These are phyloP conservation scores for Zaprionus lachaisei DNA, from an alignment of 1,140 invertebrate species.

Conservation along the genomic window DNA sequence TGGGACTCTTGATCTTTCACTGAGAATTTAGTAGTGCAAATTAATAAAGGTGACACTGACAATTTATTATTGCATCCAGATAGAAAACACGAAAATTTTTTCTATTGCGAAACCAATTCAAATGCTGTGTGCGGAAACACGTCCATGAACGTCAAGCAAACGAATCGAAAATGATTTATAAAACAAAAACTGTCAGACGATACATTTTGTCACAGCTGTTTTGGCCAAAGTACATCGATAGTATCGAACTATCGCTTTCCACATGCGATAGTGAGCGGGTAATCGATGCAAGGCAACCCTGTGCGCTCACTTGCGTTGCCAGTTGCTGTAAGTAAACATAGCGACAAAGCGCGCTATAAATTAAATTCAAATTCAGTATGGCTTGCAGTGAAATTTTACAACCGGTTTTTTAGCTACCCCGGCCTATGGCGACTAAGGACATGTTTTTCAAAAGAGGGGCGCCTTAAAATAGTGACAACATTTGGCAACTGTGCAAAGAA, in stretches of 20 bases:
- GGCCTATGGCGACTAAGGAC: too few relatives aligned
- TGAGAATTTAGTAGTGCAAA: conserved; percentile 73
- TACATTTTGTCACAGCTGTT: conserved; percentile 39
- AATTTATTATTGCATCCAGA: conserved; percentile 73
- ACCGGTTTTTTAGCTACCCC: too few relatives aligned
- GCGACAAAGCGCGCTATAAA: background rate
- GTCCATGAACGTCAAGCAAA: conserved; percentile 74
- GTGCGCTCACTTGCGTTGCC: background rate
- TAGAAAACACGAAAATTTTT: conserved; percentile 76
- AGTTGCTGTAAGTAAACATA: background rate
- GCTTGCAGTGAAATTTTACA: too few relatives aligned
- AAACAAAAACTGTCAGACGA: conserved; percentile 59
- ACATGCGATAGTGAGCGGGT: background rate
- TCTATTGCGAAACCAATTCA: conserved; percentile 74
- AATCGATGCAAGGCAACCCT: background rate
- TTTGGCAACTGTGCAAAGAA: too few relatives aligned
- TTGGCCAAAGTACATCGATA: conserved; percentile 21
- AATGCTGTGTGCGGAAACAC: conserved; percentile 65
- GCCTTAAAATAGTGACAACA: too few relatives aligned
- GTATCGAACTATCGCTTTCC: background rate
- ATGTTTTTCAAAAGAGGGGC: too few relatives aligned
- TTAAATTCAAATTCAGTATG: background rate
- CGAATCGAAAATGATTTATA: conserved; percentile 76
- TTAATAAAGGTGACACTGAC: conserved; percentile 54
- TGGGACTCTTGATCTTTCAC: conserved; percentile 56